A percentile compares a stretch with the other conserved stretches of the same genome.
Evolutionary conservation across 2,797 vertebrate species (phyloP).

Genomic region (Syngnathus rostellatus): DNA sequence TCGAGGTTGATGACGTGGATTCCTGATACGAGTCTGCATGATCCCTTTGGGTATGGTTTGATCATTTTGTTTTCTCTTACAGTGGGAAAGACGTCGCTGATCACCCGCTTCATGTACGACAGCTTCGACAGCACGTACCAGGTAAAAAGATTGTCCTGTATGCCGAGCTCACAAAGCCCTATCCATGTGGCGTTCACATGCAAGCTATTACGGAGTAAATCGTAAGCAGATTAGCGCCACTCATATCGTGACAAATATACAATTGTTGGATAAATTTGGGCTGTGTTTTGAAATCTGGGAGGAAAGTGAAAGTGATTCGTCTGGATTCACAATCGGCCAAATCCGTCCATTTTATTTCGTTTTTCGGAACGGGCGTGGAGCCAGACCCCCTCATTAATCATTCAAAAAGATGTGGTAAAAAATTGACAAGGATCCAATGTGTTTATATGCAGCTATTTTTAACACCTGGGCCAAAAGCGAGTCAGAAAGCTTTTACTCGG

Average conservation of each 20-base stretch:
- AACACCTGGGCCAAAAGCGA: constrained; percentile 27
- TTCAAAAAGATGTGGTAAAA: constrained; percentile 60
- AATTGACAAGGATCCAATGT: constrained; percentile 58
- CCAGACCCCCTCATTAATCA: constrained; percentile 52
- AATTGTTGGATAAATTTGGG: background rate
- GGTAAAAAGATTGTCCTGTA: constrained; percentile 46
- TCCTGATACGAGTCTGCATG: background rate
- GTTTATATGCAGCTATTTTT: constrained; percentile 57
- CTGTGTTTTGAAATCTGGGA: background rate
- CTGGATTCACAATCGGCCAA: background rate
- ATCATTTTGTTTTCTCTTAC: constrained; percentile 49
- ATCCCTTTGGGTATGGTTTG: background rate
- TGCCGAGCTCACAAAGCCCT: constrained; percentile 28
- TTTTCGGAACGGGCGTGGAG: background rate
- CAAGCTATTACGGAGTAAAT: constrained; percentile 11
- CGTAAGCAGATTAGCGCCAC: background rate
- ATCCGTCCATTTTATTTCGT: background rate
- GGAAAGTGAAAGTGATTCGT: background rate
- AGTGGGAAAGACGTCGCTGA: constrained; percentile 79
- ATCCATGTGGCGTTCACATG: constrained; percentile 3
- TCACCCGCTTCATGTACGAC: constrained; percentile 80
- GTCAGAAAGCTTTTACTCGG: background rate
- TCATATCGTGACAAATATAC: background rate
- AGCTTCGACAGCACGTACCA: constrained; percentile 82
- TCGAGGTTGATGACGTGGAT: background rate